Evolutionary conservation across 1,140 invertebrate genomes (phyloP).

Genomic region (Batillaria attramentaria): DNA sequence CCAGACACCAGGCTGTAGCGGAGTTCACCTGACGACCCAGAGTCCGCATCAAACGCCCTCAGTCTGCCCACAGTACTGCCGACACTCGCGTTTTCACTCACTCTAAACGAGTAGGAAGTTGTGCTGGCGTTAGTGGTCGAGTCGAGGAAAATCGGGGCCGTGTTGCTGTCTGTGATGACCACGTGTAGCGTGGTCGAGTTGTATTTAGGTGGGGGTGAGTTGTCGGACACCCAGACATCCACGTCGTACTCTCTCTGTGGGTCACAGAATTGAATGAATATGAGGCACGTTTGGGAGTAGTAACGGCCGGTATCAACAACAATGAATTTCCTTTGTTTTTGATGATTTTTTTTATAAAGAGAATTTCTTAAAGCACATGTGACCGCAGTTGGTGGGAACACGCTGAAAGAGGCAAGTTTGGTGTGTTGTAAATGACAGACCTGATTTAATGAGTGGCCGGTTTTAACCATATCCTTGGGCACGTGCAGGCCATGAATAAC

Average conservation of each 20-base stretch:
- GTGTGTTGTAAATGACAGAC: too few species aligned
- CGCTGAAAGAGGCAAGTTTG: too few species aligned
- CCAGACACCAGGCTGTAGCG: conserved; percentile 34
- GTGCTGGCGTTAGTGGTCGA: not conserved
- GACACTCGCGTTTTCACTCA: conserved; percentile 29
- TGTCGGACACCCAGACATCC: conserved; percentile 45
- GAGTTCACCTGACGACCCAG: conserved; percentile 44
- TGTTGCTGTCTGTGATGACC: conserved; percentile 43
- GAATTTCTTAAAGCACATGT: too few species aligned
- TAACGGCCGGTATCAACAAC: too few species aligned
- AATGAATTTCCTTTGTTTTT: too few species aligned
- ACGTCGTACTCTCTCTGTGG: conserved; percentile 47
- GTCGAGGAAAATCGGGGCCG: conserved; percentile 35
- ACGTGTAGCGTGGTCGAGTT: conserved; percentile 20
- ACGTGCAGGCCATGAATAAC: too few species aligned
- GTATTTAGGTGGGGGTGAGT: conserved; percentile 47
- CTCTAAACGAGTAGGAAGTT: conserved; percentile 22
- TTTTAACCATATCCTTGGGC: too few species aligned
- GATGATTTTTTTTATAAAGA: too few species aligned
- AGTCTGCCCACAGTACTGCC: conserved; percentile 31
- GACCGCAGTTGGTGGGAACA: too few species aligned
- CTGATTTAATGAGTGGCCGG: too few species aligned
- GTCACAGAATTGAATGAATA: too few species aligned
- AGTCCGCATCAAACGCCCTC: conserved; percentile 43
- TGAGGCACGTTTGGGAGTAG: too few species aligned